Evolutionary conservation across 2,888 invertebrate species (phyloP).

Genomic region (Zelleria hepariella): DNA sequence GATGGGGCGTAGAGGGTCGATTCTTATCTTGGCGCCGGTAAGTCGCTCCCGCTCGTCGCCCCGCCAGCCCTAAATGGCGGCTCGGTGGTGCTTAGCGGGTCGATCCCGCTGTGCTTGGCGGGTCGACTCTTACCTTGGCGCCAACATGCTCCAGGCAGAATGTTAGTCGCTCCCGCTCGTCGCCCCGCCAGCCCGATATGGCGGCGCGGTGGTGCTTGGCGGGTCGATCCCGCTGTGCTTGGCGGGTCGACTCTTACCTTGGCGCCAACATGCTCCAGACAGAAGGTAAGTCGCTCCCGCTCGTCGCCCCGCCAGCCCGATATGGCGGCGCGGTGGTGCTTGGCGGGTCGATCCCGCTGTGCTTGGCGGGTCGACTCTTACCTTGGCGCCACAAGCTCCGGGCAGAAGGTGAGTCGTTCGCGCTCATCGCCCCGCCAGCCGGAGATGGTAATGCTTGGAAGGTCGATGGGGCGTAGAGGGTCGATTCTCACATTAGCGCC

Average conservation of each 20-base stretch:
- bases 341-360: no score
- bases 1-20: no score
- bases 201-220: slow-evolving; percentile 84
- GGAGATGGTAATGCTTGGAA: slow-evolving; percentile 80
- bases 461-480: slow-evolving; percentile 71
- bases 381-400: slow-evolving; percentile 82
- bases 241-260: slow-evolving; percentile 67
- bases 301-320: slow-evolving; percentile 82
- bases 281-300: slow-evolving; percentile 80
- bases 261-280: slow-evolving; percentile 85
- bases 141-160: slow-evolving; percentile 83
- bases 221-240: no score
- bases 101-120: no score
- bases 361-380: no score
- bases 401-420: slow-evolving; percentile 83
- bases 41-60: slow-evolving; percentile 81
- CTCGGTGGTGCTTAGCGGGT: slow-evolving; percentile 87
- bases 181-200: slow-evolving; percentile 78
- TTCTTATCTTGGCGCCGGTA: slow-evolving; percentile 81
- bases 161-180: slow-evolving; percentile 81
- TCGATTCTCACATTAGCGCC: slow-evolving; percentile 82
- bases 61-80: slow-evolving; percentile 82
- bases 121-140: no score
- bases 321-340: slow-evolving; percentile 85
- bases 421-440: slow-evolving; percentile 81